These are phyloP conservation scores for Agriopis marginaria DNA, from an alignment of 2,888 invertebrate species.

Conservation along the genomic window DNA sequence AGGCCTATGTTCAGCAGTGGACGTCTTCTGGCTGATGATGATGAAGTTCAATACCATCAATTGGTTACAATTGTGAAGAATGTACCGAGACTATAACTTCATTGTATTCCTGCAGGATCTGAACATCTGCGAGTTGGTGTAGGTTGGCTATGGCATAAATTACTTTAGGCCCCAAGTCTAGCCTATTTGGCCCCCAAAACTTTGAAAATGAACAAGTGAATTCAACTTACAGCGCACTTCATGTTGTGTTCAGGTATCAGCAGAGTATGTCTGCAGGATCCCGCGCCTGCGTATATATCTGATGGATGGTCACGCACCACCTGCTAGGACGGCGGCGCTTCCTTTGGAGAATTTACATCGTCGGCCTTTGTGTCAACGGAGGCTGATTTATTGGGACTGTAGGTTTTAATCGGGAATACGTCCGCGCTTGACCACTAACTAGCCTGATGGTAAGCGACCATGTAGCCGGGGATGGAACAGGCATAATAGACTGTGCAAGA, in stretches of 20 bases:
- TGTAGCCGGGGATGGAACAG: too few relatives aligned
- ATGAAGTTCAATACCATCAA: too few relatives aligned
- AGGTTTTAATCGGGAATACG: not conserved
- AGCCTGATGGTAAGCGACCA: too few relatives aligned
- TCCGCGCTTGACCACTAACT: too few relatives aligned
- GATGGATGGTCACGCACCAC: constrained; percentile 36
- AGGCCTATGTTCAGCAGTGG: too few relatives aligned
- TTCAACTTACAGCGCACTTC: constrained; percentile 75
- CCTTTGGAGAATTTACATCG: constrained; percentile 14
- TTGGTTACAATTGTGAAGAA: too few relatives aligned
- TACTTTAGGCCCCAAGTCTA: not conserved
- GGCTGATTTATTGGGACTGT: not conserved
- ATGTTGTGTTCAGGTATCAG: constrained; percentile 51
- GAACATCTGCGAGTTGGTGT: too few relatives aligned
- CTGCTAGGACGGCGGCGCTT: constrained; percentile 22
- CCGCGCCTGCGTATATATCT: constrained; percentile 44
- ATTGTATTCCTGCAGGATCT: too few relatives aligned
- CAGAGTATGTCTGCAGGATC: constrained; percentile 31
- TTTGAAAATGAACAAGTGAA: not conserved
- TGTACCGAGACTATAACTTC: too few relatives aligned
- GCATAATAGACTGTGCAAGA: too few relatives aligned
- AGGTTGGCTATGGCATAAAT: too few relatives aligned
- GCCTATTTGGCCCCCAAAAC: not conserved
- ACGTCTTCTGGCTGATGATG: too few relatives aligned
- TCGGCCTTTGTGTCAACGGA: constrained; percentile 5